Percentiles rank a stretch among this genome's conserved stretches.
phyloP scores from a whole-genome alignment of 2,797 vertebrate species.

The Chlorospingus flavigularis region DNA sequence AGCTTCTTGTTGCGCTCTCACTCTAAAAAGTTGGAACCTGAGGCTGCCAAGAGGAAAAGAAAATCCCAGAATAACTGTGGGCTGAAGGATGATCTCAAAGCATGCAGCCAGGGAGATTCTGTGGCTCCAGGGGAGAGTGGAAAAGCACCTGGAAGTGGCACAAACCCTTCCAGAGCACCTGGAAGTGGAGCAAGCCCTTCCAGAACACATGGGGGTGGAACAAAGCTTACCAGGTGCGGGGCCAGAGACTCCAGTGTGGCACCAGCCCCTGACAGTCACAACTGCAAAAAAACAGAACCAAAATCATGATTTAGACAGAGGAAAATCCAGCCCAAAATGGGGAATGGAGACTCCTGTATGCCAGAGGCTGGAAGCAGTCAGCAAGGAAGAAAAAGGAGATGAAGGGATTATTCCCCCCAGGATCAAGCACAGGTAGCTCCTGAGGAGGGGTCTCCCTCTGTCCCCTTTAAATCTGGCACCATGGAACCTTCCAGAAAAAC shows the following conservation, averaged over 20 bases:
- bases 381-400: rapidly evolving
- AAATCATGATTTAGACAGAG: rapidly evolving
- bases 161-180: not conserved
- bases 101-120: rapidly evolving
- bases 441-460: not conserved
- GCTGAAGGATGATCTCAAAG: not conserved
- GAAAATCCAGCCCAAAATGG: not conserved
- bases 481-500: not conserved
- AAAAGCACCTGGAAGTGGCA: not conserved
- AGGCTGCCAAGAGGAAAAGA: not conserved
- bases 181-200: not conserved
- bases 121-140: not conserved
- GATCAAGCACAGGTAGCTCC: not conserved
- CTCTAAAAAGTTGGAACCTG: rapidly evolving
- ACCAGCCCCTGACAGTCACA: rapidly evolving
- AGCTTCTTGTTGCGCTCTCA: rapidly evolving
- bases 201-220: not conserved
- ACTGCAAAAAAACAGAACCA: rapidly evolving
- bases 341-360: not conserved
- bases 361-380: not conserved
- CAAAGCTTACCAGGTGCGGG: rapidly evolving
- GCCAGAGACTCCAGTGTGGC: rapidly evolving
- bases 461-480: rapidly evolving
- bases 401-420: rapidly evolving
- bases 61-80: not conserved